phyloP scores from a whole-genome alignment of 2,888 invertebrate genomes.

The Eilema caniola region DNA sequence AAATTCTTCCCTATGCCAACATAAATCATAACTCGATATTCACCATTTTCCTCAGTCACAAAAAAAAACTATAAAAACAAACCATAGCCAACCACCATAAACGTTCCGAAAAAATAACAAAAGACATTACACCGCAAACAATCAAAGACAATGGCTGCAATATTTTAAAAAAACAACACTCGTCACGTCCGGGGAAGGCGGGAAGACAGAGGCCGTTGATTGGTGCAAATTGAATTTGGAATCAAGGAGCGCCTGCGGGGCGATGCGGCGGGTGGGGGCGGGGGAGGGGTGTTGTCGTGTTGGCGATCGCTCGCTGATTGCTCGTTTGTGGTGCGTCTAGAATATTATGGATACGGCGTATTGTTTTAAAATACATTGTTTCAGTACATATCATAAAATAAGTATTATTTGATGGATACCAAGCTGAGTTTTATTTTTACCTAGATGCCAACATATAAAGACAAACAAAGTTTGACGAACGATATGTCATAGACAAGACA shows the following conservation, averaged over 20 bases:
- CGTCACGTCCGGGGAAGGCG: constrained; percentile 81
- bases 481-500: no score
- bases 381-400: not conserved
- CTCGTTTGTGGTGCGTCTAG: constrained; percentile 82
- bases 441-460: no score
- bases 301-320: constrained; percentile 86
- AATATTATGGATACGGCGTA: constrained; percentile 59
- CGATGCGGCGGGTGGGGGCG: constrained; percentile 35
- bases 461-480: no score
- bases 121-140: constrained; percentile 54
- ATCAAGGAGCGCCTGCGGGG: constrained; percentile 70
- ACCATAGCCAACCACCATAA: constrained; percentile 19
- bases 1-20: not conserved
- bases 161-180: constrained; percentile 54
- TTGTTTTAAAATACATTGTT: constrained; percentile 33
- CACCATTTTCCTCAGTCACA: not conserved
- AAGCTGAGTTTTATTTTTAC: no score
- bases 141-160: constrained; percentile 46
- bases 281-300: constrained; percentile 80
- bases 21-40: constrained; percentile 1
- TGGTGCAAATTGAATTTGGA: constrained; percentile 87
- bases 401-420: not conserved
- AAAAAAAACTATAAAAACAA: constrained; percentile 15
- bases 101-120: constrained; percentile 32
- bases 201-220: constrained; percentile 85